Conservation (phyloP, 2,113 vertebrate genomes). For the Potamarius usumacintae region DNA sequence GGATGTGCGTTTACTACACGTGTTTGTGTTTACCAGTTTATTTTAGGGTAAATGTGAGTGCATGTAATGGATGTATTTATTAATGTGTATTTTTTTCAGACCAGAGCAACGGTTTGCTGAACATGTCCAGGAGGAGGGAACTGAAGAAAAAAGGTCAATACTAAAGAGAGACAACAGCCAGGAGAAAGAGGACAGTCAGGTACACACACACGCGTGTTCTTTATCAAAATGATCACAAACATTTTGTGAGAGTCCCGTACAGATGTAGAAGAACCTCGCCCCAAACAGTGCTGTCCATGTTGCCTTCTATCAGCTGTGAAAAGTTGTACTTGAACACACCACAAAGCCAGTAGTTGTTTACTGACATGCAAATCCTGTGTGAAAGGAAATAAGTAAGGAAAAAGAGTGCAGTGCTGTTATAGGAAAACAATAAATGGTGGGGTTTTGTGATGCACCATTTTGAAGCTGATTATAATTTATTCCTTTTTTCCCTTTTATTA, state of each 20-base stretch:
- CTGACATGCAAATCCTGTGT: neutral
- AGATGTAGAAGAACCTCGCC: neutral
- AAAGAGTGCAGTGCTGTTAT: neutral
- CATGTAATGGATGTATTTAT: neutral
- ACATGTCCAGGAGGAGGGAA: constrained; percentile 66
- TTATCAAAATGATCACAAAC: neutral
- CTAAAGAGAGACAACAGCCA: constrained; percentile 71
- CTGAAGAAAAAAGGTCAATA: constrained; percentile 68
- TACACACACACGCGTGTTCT: constrained; percentile 19
- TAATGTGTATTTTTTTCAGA: constrained; percentile 52
- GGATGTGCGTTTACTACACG: constrained; percentile 74
- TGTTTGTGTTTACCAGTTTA: neutral
- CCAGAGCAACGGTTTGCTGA: constrained; percentile 69
- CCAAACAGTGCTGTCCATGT: neutral
- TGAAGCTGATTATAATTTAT: neutral
- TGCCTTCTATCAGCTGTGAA: neutral
- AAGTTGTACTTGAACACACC: neutral
- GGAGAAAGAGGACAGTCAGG: constrained; percentile 68
- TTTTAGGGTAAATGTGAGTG: neutral
- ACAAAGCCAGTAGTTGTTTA: neutral
- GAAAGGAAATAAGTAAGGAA: neutral
- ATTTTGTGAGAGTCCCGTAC: neutral
- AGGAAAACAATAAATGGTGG: neutral
- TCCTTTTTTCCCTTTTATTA: neutral
- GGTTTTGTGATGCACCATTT: neutral